A percentile compares a stretch with the other conserved stretches of the same genome.
These are phyloP conservation scores for Diadegma fenestrale DNA, from an alignment of 2,888 invertebrate genomes.

Conservation along the genomic window DNA sequence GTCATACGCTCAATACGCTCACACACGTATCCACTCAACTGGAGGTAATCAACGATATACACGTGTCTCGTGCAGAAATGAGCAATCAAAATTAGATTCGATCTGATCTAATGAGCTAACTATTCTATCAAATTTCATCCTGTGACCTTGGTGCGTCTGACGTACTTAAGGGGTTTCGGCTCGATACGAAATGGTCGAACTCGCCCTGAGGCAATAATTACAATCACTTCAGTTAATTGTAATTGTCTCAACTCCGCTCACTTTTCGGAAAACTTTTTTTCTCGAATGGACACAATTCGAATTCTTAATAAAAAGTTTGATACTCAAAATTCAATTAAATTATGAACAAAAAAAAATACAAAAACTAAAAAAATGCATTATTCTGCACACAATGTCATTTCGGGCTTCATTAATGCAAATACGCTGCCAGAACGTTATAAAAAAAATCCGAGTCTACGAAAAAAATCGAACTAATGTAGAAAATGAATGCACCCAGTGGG, in stretches of 20 bases:
- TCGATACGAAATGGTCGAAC: not conserved
- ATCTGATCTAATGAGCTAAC: slow-evolving; percentile 37
- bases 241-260: not conserved
- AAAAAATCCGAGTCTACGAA: not conserved
- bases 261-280: not conserved
- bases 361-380: not conserved
- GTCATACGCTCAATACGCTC: not conserved
- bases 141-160: not conserved
- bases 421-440: not conserved
- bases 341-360: not conserved
- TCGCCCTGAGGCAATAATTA: not conserved
- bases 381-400: not conserved
- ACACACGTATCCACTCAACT: not conserved
- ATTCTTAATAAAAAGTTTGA: not conserved
- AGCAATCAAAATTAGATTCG: slow-evolving; percentile 38
- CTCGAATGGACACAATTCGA: not conserved
- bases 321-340: not conserved
- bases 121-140: not conserved
- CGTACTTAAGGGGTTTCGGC: not conserved
- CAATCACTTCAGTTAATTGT: not conserved
- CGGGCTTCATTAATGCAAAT: too few relatives aligned
- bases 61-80: slow-evolving; percentile 10
- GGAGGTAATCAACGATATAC: slow-evolving; percentile 6
- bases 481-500: not conserved
- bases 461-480: not conserved